Conservation (phyloP, 2,888 invertebrate species). For the Campoplex capitator region DNA sequence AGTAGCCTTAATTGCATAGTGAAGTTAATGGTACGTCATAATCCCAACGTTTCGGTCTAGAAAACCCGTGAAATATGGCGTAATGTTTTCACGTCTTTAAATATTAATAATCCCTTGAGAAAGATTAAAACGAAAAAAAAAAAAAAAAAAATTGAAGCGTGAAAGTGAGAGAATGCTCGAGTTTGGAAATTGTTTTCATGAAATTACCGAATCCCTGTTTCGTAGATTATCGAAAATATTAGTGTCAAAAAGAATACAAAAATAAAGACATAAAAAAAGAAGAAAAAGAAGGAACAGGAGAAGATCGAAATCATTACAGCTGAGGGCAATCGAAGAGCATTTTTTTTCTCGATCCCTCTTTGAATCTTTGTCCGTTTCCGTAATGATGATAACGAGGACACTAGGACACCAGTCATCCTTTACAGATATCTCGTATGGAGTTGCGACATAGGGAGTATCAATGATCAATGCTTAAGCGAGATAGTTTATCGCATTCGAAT, state of each 20-base stretch:
- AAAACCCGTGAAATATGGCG: slow-evolving; percentile 9
- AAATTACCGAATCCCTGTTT: neutral
- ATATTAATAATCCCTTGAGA: slow-evolving; percentile 1
- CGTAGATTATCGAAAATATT: neutral
- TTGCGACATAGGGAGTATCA: slow-evolving; percentile 20
- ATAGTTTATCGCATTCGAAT: slow-evolving; percentile 65
- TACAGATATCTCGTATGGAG: neutral
- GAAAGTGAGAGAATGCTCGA: slow-evolving; percentile 14
- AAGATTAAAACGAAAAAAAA: neutral
- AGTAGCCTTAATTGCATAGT: slow-evolving; percentile 27
- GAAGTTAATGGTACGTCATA: neutral
- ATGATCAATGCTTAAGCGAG: slow-evolving; percentile 62
- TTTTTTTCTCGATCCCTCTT: slow-evolving; percentile 10
- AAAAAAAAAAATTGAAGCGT: neutral
- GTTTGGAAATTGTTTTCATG: neutral
- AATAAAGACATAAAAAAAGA: neutral
- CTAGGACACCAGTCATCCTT: slow-evolving; percentile 7
- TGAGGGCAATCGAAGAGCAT: slow-evolving; percentile 17
- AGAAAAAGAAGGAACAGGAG: too few species aligned
- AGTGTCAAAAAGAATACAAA: neutral
- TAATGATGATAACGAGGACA: slow-evolving; percentile 10
- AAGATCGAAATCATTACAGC: slow-evolving; percentile 44
- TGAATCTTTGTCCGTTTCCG: slow-evolving; percentile 1
- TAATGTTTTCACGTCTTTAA: slow-evolving; percentile 16
- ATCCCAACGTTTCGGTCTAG: neutral